phyloP scores from a whole-genome alignment of 2,888 invertebrate species.

The Noctua janthina region DNA sequence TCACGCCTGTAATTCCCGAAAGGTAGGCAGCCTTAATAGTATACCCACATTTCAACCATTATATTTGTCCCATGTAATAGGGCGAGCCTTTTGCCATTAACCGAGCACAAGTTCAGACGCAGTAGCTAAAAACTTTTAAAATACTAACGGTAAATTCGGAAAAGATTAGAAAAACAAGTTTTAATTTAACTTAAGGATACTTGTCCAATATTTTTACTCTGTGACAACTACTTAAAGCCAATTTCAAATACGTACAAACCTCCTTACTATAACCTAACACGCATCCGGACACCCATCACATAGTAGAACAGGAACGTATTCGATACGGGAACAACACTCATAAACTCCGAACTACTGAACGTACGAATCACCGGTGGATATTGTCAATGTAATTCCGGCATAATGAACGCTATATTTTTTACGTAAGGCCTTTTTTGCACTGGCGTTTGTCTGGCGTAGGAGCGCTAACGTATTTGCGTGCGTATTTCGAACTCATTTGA shows the following conservation, averaged over 20 bases:
- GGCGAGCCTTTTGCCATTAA: background rate
- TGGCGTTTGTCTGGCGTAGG: background rate
- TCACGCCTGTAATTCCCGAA: background rate
- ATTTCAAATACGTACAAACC: conserved; percentile 42
- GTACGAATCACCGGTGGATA: conserved; percentile 83
- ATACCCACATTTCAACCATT: background rate
- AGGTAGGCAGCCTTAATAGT: background rate
- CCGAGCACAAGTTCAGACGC: background rate
- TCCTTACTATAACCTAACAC: conserved; percentile 34
- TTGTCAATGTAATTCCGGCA: conserved; percentile 82
- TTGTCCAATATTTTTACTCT: background rate
- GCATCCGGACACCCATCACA: conserved; percentile 75
- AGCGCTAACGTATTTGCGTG: background rate
- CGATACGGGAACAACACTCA: conserved; percentile 77
- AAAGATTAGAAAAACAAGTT: background rate
- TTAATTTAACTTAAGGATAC: conserved; percentile 5
- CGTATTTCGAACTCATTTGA: background rate
- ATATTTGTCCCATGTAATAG: background rate
- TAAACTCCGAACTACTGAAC: conserved; percentile 86
- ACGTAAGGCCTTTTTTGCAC: conserved; percentile 1
- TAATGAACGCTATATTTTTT: conserved; percentile 68
- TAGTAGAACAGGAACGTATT: conserved; percentile 70
- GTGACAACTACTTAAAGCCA: conserved; percentile 52
- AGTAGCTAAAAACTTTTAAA: background rate
- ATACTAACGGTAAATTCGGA: background rate